Evolutionary conservation across 1,140 invertebrate genomes (phyloP).

Genomic region (Lasioglossum baleicum): DNA sequence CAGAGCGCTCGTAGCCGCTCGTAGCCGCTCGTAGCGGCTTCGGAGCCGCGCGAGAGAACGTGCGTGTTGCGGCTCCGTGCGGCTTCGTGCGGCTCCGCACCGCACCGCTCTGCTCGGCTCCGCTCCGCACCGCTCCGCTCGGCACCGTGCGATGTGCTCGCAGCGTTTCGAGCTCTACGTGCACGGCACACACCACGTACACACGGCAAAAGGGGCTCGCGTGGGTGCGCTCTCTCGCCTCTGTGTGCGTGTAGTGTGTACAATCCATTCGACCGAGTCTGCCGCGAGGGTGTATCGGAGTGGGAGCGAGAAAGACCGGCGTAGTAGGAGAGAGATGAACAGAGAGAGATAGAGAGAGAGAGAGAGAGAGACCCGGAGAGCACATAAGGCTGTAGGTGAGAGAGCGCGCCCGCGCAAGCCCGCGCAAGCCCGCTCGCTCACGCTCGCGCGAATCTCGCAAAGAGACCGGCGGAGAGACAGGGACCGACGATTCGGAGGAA

Average conservation of each 20-base stretch:
- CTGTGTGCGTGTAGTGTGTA: constrained; percentile 32
- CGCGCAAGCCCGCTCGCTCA: neutral
- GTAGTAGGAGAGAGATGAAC: neutral
- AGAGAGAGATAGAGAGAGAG: neutral
- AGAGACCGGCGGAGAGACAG: constrained; percentile 1
- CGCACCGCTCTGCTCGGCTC: no score
- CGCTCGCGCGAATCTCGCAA: neutral
- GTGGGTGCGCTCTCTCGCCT: constrained; percentile 5
- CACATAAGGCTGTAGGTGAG: no score
- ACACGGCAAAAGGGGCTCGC: constrained; percentile 14
- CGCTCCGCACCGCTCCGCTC: no score
- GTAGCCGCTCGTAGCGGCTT: constrained; percentile 51
- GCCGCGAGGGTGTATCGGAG: constrained; percentile 32
- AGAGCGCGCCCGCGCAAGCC: neutral
- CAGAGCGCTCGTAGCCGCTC: constrained; percentile 55
- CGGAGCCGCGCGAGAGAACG: constrained; percentile 16
- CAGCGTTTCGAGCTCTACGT: constrained; percentile 22
- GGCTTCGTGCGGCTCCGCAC: neutral
- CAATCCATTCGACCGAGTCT: constrained; percentile 43
- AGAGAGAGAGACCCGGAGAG: neutral
- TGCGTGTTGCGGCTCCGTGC: constrained; percentile 25
- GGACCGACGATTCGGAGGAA: constrained; percentile 1
- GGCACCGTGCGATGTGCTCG: constrained; percentile 44
- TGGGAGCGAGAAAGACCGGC: constrained; percentile 1
- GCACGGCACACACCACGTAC: constrained; percentile 22